Conservation (phyloP, 2,113 vertebrate species). For the Chaenogobius annularis region DNA sequence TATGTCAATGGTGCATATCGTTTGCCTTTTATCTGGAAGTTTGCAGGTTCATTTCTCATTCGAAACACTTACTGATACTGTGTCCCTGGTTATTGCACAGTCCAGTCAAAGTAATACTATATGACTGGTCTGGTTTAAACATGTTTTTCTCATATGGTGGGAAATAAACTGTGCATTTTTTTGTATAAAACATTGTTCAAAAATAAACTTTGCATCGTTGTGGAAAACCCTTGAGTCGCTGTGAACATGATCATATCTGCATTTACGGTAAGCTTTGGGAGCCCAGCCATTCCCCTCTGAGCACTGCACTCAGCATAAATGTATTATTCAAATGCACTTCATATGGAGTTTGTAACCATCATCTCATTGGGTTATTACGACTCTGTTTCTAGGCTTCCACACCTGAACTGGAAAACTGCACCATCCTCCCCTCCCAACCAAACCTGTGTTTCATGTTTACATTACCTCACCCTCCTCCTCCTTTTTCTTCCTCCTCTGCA, state of each 20-base stretch:
- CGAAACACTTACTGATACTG: too few species aligned
- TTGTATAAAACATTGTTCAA: too few species aligned
- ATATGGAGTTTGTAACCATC: conserved; percentile 27
- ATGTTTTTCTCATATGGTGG: too few species aligned
- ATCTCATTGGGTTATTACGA: conserved; percentile 37
- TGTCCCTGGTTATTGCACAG: too few species aligned
- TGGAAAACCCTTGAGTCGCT: not conserved
- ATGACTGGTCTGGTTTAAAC: too few species aligned
- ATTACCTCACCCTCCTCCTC: conserved; percentile 49
- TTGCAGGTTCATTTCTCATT: too few species aligned
- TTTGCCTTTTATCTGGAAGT: too few species aligned
- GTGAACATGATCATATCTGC: not conserved
- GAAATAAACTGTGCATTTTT: too few species aligned
- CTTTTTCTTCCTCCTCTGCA: conserved; percentile 9
- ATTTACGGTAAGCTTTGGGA: conserved; percentile 9
- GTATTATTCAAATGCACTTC: conserved; percentile 52
- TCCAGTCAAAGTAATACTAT: too few species aligned
- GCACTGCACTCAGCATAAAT: conserved; percentile 14
- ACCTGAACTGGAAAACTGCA: conserved; percentile 39
- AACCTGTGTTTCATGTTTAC: conserved; percentile 51
- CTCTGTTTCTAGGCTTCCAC: conserved; percentile 22
- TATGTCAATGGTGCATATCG: too few species aligned
- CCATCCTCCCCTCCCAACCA: conserved; percentile 21
- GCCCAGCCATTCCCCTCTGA: conserved; percentile 4
- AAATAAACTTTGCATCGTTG: too few species aligned